Percentiles rank a stretch among this genome's conserved stretches.
These are phyloP conservation scores for Corythornis cristatus DNA, from an alignment of 2,113 vertebrate species.

Conservation along the genomic window DNA sequence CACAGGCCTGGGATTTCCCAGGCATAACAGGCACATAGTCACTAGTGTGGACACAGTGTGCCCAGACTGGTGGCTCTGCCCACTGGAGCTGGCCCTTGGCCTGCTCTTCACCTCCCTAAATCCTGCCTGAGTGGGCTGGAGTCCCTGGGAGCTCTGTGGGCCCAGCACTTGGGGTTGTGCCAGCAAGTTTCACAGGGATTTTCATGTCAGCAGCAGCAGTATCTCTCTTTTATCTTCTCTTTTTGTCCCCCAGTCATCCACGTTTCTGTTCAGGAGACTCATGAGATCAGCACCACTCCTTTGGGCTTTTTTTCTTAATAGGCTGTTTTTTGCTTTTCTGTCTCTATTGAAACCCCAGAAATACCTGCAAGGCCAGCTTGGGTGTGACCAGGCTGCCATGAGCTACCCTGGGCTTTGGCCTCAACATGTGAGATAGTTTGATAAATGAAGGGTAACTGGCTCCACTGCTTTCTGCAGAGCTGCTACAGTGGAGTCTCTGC, in stretches of 20 bases:
- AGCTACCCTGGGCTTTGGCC: background rate
- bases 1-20: background rate
- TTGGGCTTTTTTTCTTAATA: background rate
- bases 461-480: background rate
- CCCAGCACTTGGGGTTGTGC: background rate
- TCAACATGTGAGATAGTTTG: background rate
- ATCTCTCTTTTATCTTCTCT: too few species aligned
- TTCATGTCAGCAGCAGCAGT: background rate
- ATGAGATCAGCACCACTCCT: background rate
- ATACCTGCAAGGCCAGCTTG: background rate
- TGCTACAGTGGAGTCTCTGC: background rate
- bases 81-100: background rate
- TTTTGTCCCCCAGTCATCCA: background rate
- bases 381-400: background rate
- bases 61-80: background rate
- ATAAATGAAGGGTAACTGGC: background rate
- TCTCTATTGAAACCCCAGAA: background rate
- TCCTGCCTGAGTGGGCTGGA: background rate
- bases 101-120: background rate
- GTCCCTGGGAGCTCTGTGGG: fast-evolving
- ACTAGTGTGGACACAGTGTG: background rate
- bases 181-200: background rate
- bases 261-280: background rate
- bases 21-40: background rate
- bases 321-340: background rate